Conservation (phyloP, 2,113 vertebrate genomes). For the Paedocypris sp. region DNA sequence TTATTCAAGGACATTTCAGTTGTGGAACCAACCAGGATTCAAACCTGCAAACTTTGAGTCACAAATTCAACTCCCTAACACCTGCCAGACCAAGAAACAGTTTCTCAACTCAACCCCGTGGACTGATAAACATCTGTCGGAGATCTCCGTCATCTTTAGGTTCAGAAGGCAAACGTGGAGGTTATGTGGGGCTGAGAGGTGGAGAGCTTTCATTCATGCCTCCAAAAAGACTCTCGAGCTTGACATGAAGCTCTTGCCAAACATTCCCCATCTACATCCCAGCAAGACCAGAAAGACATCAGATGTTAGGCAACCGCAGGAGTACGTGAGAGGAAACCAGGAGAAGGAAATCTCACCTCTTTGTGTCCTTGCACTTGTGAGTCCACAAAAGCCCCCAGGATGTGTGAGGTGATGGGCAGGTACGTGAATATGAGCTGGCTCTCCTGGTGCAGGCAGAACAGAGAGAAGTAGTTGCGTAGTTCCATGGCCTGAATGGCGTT, state of each 20-base stretch:
- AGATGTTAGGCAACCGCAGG: too few relatives aligned
- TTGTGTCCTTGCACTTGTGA: conserved; percentile 94
- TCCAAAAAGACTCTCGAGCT: conserved; percentile 77
- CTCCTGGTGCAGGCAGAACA: conserved; percentile 95
- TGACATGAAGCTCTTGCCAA: conserved; percentile 88
- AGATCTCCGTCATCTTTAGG: background rate
- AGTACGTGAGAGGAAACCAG: too few relatives aligned
- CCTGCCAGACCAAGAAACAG: too few relatives aligned
- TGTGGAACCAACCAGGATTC: too few relatives aligned
- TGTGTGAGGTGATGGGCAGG: conserved; percentile 85
- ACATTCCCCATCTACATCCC: conserved; percentile 83
- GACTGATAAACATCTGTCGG: background rate
- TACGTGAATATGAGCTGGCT: conserved; percentile 90
- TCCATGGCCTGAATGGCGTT: conserved; percentile 91
- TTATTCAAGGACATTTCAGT: too few relatives aligned
- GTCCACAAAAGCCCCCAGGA: conserved; percentile 84
- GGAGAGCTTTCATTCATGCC: conserved; percentile 56
- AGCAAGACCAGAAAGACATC: background rate
- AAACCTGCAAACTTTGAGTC: too few relatives aligned
- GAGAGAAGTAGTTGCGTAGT: conserved; percentile 87
- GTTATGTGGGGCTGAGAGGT: conserved; percentile 54
- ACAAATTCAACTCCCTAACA: too few relatives aligned
- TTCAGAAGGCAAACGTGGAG: background rate
- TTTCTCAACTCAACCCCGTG: too few relatives aligned
- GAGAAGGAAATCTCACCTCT: conserved; percentile 65